These are phyloP conservation scores for Agrilus mali DNA, from an alignment of 2,888 invertebrate species.

Conservation along the genomic window DNA sequence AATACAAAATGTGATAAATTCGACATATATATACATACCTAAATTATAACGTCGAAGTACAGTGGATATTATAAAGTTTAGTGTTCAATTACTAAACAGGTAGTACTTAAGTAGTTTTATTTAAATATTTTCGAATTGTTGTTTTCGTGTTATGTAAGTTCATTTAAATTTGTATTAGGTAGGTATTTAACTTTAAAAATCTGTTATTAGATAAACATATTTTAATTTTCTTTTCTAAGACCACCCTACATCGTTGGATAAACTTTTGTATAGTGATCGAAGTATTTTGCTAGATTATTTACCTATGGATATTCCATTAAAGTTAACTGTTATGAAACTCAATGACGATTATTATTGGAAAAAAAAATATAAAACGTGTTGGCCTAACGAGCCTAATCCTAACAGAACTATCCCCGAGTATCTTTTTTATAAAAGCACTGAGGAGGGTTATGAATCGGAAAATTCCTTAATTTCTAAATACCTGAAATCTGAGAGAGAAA, in stretches of 20 bases:
- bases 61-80: too few species aligned
- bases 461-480: slow-evolving; percentile 1
- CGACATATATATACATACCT: too few species aligned
- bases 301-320: slow-evolving; percentile 22
- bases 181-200: too few species aligned
- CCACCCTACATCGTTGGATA: slow-evolving; percentile 21
- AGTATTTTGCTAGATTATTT: slow-evolving; percentile 22
- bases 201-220: too few species aligned
- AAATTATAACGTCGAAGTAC: too few species aligned
- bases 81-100: too few species aligned
- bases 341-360: slow-evolving; percentile 27
- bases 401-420: slow-evolving; percentile 7
- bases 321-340: slow-evolving; percentile 23
- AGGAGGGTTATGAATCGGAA: background rate
- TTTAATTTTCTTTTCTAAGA: slow-evolving; percentile 12
- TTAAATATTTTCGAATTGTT: too few species aligned
- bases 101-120: too few species aligned
- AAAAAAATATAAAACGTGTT: slow-evolving; percentile 22
- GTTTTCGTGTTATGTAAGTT: too few species aligned
- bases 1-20: too few species aligned
- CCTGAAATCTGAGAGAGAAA: background rate
- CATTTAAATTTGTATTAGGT: too few species aligned
- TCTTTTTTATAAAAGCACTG: background rate
- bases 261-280: slow-evolving; percentile 19
- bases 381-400: slow-evolving; percentile 21